Base-by-base conservation (phyloP, 2,888 invertebrate genomes). In the Shargacucullia verbasci region DNA sequence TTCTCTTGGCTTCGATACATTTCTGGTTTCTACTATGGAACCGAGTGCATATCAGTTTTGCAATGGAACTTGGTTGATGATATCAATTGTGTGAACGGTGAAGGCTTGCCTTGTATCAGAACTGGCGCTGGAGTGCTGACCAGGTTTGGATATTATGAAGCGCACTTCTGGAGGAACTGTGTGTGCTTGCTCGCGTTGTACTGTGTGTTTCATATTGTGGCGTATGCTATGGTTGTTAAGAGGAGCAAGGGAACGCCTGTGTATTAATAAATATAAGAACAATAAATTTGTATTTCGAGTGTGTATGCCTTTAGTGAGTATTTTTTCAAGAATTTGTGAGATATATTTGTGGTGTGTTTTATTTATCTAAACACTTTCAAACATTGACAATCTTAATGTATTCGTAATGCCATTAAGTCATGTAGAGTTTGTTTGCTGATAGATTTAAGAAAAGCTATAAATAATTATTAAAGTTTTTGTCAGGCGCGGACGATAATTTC, bases 21-120 rank as follows among this genome's bases (percentile, higher is more conserved):
- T 0, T 97, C 97, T 0, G 94, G 96, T 3, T 97, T 97, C 82
- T 97, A 95, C 82, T 96, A 96, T 76, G 95, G 96, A 1, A 95
- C 95, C 29, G 96, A 97, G 79, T 95, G 96, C 1, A 87, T 96
- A n/a, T 96, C 96, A 15, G 95, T 96, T 48, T 87, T 95, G 2
- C 96, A 96, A 75, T 97, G 97, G 97, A 88, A 91, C 46, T 87
- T 94, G 60, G 94, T 96, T 4, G 87, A 92, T 14, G 83, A 87
- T 4, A 96, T 96, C 53, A 95, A 93, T 48, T 96, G 96, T 68
- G 88, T 94, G 0, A 76, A 88, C 33, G 91, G 94, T 33, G 87
- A 91, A 4, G 94, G 94, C 0, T 90, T 95, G 55, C 95, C 95
- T 0, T 96, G 96, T 70, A 92, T 96, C 0, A 89, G 89, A 50